A percentile compares a stretch with the other conserved stretches of the same genome.
Conservation (phyloP, 2,113 vertebrate genomes). For the Sceloporus undulatus region DNA sequence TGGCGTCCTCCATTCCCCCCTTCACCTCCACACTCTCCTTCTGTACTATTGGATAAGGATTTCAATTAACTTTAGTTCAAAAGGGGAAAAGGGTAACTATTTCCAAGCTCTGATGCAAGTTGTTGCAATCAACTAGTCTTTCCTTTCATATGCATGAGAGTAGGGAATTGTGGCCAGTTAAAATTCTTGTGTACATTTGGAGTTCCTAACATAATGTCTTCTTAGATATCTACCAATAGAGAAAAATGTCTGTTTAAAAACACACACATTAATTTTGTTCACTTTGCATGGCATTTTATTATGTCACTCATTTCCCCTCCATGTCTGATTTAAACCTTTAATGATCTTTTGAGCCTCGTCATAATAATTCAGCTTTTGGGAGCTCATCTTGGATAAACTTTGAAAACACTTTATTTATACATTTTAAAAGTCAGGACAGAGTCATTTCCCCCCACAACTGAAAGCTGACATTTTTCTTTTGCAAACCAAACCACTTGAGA, state of each 20-base stretch:
- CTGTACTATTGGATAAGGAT: too few species aligned
- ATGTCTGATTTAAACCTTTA: conserved; percentile 4
- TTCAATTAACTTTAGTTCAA: too few species aligned
- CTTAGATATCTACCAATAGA: too few species aligned
- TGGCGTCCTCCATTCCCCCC: too few species aligned
- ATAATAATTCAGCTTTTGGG: neutral
- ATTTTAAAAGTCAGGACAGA: neutral
- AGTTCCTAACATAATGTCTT: too few species aligned
- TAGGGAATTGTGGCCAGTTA: too few species aligned
- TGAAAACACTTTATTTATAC: neutral
- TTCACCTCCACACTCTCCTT: too few species aligned
- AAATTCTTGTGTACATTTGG: too few species aligned
- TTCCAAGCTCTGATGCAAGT: too few species aligned
- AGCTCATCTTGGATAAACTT: conserved; percentile 20
- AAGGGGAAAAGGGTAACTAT: too few species aligned
- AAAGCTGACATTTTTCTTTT: conserved; percentile 8
- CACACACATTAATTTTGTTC: neutral
- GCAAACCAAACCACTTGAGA: neutral
- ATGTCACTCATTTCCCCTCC: neutral
- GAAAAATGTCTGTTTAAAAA: neutral
- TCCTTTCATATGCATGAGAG: too few species aligned
- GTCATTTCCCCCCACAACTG: neutral
- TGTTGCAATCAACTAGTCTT: too few species aligned
- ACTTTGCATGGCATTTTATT: neutral
- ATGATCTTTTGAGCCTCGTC: neutral